Percentiles rank a stretch among this genome's conserved stretches.
Evolutionary conservation across 2,113 vertebrate genomes (phyloP).

Genomic region (Tragulus kanchil): DNA sequence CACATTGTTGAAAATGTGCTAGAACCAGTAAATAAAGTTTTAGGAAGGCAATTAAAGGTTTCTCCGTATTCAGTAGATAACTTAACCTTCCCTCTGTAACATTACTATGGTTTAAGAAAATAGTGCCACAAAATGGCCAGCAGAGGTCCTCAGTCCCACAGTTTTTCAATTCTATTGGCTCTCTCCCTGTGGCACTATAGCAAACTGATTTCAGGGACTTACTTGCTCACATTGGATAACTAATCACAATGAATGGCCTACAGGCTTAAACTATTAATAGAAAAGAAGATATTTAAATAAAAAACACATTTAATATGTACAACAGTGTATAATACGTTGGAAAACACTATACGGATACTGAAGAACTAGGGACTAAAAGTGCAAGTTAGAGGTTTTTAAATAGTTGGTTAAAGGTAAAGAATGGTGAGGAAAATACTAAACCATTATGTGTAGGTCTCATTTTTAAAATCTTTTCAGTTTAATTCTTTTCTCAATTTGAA

Average conservation of each 20-base stretch:
- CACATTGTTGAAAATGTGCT: background rate
- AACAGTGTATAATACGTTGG: background rate
- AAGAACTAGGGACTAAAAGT: background rate
- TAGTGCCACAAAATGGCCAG: conserved; percentile 43
- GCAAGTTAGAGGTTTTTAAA: background rate
- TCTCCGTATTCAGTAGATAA: background rate
- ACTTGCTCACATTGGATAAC: background rate
- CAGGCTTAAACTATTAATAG: background rate
- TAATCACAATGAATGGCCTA: background rate
- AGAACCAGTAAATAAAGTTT: background rate
- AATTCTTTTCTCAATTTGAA: background rate
- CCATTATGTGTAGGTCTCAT: background rate
- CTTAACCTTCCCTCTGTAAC: background rate
- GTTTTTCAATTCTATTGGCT: background rate
- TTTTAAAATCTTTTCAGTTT: background rate
- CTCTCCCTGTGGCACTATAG: background rate
- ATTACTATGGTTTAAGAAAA: background rate
- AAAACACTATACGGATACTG: background rate
- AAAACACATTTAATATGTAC: background rate
- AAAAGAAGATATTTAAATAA: conserved; percentile 25
- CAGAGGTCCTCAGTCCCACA: conserved; percentile 79
- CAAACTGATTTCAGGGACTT: background rate
- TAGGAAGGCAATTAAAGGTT: conserved; percentile 30
- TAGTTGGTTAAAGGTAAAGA: background rate
- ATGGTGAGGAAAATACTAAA: background rate